Percentiles rank a stretch among this genome's conserved stretches.
Evolutionary conservation across 2,113 vertebrate genomes (phyloP).

Genomic region (Podarcis cretensis): DNA sequence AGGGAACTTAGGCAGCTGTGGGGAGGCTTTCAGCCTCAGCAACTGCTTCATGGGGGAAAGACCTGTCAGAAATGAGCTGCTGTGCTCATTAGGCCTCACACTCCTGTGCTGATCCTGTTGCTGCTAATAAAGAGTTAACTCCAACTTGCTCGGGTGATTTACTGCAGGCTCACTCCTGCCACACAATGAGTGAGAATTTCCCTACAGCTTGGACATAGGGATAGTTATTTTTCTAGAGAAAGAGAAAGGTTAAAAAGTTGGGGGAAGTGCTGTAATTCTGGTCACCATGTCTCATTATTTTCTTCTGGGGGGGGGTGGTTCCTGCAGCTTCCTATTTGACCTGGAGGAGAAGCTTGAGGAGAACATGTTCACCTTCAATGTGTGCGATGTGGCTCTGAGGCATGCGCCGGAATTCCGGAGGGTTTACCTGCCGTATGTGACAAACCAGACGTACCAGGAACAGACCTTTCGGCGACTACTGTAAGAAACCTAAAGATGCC

Average conservation of each 20-base stretch:
- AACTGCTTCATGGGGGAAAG: no score
- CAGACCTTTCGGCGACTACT: slow-evolving; percentile 90
- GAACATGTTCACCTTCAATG: slow-evolving; percentile 87
- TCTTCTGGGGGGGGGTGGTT: background rate
- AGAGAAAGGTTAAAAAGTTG: background rate
- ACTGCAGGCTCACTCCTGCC: no score
- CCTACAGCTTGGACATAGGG: background rate
- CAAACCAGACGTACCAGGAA: slow-evolving; percentile 97
- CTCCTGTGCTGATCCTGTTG: no score
- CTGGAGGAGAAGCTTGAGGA: slow-evolving; percentile 92
- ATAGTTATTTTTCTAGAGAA: background rate
- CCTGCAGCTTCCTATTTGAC: slow-evolving; percentile 88
- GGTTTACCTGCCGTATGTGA: slow-evolving; percentile 95
- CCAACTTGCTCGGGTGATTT: no score
- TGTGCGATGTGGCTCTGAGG: slow-evolving; percentile 90
- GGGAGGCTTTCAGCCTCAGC: no score
- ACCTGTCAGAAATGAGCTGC: no score
- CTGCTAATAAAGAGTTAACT: no score
- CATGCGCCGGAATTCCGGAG: slow-evolving; percentile 85
- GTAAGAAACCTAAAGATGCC: slow-evolving; percentile 75
- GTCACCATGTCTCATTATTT: slow-evolving; percentile 16
- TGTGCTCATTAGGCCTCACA: no score
- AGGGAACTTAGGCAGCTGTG: no score
- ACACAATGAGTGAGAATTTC: background rate
- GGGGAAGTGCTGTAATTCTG: background rate